A percentile compares a stretch with the other conserved stretches of the same genome.
phyloP scores from a whole-genome alignment of 2,113 vertebrate species.

The Mus pahari region DNA sequence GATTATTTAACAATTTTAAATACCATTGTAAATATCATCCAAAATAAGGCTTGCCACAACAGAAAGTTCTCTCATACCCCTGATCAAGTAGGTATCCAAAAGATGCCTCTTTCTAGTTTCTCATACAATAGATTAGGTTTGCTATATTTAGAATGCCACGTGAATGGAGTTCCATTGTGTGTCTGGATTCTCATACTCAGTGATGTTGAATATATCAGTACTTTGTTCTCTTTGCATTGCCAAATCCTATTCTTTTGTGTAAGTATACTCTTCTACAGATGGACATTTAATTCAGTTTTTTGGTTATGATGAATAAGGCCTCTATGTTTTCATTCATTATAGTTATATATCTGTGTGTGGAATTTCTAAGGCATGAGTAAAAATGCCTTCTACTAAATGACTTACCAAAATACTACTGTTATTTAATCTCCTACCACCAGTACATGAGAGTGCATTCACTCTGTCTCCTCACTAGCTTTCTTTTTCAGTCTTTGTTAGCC shows the following conservation, averaged over 20 bases:
- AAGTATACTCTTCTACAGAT: neutral
- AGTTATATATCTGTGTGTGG: neutral
- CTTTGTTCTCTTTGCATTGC: slow-evolving; percentile 6
- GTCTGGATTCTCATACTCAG: neutral
- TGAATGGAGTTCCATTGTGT: neutral
- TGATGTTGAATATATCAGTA: neutral
- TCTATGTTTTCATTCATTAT: slow-evolving; percentile 13
- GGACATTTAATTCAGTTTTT: neutral
- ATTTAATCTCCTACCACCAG: neutral
- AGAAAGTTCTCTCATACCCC: neutral
- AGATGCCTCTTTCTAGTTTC: neutral
- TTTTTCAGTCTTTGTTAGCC: neutral
- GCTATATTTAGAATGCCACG: neutral
- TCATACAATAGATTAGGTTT: neutral
- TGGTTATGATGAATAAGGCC: neutral
- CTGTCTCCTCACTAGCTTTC: neutral
- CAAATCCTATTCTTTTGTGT: neutral
- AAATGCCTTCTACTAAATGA: neutral
- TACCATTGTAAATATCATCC: neutral
- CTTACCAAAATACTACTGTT: neutral
- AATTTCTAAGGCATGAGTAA: slow-evolving; percentile 26
- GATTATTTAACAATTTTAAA: neutral
- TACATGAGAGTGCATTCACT: neutral
- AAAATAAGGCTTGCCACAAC: neutral
- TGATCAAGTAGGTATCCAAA: neutral